phyloP scores from a whole-genome alignment of 2,797 vertebrate genomes.

The Enteromius trimaculatus region DNA sequence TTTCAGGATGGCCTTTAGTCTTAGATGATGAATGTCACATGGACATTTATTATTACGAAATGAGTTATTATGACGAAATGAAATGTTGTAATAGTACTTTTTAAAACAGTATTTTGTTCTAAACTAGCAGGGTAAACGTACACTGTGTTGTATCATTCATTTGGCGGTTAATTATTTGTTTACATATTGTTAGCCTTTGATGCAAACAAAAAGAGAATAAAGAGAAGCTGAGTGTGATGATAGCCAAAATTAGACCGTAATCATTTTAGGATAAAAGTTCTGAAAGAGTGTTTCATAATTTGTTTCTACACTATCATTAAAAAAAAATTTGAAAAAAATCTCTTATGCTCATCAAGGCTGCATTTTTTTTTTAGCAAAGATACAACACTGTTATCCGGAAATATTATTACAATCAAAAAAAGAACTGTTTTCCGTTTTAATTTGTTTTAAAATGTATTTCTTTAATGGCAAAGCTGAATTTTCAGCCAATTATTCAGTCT shows the following conservation, averaged over 20 bases:
- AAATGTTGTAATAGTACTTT: not conserved
- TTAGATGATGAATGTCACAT: not conserved
- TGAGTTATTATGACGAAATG: not conserved
- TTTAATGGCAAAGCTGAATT: not conserved
- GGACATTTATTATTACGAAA: not conserved
- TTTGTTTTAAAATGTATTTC: not conserved
- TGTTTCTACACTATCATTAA: not conserved
- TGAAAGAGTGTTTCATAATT: not conserved
- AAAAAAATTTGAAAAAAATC: not conserved
- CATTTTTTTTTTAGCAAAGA: not conserved
- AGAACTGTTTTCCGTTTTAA: not conserved
- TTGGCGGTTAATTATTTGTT: not conserved
- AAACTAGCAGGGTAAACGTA: not conserved
- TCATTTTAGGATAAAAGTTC: not conserved
- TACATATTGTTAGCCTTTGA: not conserved
- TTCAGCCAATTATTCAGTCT: not conserved
- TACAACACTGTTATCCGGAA: not conserved
- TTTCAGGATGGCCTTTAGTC: slow-evolving; percentile 17
- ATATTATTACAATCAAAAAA: not conserved
- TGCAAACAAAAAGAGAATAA: not conserved
- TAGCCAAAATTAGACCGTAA: not conserved
- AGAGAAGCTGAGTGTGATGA: not conserved
- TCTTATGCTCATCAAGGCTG: not conserved
- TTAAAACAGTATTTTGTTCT: no score
- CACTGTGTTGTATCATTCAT: not conserved